Evolutionary conservation across 2,888 invertebrate species (phyloP).

Genomic region (Drosophila neotestacea): DNA sequence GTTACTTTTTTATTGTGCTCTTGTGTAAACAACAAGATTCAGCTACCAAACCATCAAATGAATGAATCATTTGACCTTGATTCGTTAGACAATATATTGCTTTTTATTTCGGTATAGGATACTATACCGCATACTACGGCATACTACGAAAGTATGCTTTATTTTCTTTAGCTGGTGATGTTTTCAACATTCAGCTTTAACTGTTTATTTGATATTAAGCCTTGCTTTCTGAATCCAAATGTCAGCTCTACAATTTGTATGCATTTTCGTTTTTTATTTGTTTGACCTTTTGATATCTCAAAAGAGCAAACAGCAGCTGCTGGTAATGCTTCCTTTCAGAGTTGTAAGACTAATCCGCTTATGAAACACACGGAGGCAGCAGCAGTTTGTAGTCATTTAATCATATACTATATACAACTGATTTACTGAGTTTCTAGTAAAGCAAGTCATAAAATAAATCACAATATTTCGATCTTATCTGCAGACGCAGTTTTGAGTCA

Average conservation of each 20-base stretch:
- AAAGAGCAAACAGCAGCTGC: slow-evolving; percentile 13
- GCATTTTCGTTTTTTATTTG: background rate
- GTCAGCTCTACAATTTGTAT: background rate
- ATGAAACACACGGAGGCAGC: slow-evolving; percentile 15
- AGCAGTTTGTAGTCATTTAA: slow-evolving; percentile 8
- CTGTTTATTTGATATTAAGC: background rate
- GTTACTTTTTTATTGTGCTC: slow-evolving; percentile 5
- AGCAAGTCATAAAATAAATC: slow-evolving; percentile 18
- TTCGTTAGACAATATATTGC: slow-evolving; percentile 4
- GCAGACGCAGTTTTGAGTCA: slow-evolving; percentile 1
- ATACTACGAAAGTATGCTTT: slow-evolving; percentile 29
- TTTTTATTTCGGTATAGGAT: slow-evolving; percentile 12
- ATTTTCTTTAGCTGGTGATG: background rate
- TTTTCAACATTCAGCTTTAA: background rate
- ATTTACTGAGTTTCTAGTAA: slow-evolving; percentile 5
- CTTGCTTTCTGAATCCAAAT: background rate
- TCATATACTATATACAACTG: slow-evolving; percentile 1
- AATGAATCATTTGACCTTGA: slow-evolving; percentile 47
- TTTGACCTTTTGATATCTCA: slow-evolving; percentile 13
- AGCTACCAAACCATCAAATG: background rate
- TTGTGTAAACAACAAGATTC: slow-evolving; percentile 38
- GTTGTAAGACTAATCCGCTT: slow-evolving; percentile 38
- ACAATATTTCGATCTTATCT: slow-evolving; percentile 4
- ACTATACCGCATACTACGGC: no score
- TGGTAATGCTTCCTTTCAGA: slow-evolving; percentile 20